Base-by-base conservation (phyloP, 2,113 vertebrate species). In the Nothoprocta pentlandii region DNA sequence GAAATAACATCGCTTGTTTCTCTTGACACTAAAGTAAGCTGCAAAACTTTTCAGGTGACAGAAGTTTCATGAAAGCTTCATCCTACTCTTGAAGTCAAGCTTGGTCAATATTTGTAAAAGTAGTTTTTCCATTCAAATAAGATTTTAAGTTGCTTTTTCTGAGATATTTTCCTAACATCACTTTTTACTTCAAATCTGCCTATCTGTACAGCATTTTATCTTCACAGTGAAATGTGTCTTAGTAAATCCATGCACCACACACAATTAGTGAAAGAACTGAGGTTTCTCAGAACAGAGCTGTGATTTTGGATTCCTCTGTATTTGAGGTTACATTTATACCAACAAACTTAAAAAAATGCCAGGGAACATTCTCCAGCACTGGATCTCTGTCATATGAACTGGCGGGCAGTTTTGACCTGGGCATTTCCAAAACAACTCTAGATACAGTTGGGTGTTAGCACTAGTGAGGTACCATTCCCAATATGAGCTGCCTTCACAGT, bases 371-470 rank as follows among this genome's bases (percentile, higher is more conserved):
- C 32, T 86, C 30, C 41, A 71, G 2, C 12, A 26, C 0, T 63
- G 21, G 71, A 19, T 67, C 14, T 66, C 39, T 15, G 56, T 4
- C 74, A 58, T 9, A 9, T 63, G 36, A 86, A 80, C 21, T 39
- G 36, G 36, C 53, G 30, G 51, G 62, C 12, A 54, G 20, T 76
- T 89, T 86, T 70, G 10, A 67, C 32, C 20, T 58, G 32, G 28
- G 4, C 23, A 47, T 42, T 75, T 70, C 32, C 15, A 75, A 16
- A 30, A 30, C 0, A 4, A 2, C 8, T 68, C 16, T 42, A 12
- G 0, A 0, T 67, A n/a, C 22, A 86, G 8, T 8, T 85, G 54
- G 28, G 3, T 20, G 5, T 41, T 13, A 73, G 9, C 10, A 34
- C 21, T 30, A 20, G 5, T 49, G 9, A 21, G 28, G 23, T 82